Conservation (phyloP, 2,113 vertebrate species). For the Centropus bengalensis region DNA sequence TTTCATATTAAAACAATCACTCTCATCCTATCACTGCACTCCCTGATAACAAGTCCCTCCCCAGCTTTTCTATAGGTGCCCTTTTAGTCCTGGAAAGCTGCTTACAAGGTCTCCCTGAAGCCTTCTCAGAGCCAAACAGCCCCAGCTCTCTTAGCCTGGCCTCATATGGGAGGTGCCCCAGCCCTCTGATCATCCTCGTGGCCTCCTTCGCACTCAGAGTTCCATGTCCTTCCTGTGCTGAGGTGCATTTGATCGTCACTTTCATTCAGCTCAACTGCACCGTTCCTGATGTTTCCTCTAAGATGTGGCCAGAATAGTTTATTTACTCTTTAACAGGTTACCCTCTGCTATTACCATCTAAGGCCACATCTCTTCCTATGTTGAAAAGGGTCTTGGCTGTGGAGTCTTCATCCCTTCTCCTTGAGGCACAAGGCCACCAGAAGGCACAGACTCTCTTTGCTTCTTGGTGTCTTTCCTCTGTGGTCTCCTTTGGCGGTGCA, state of each 20-base stretch:
- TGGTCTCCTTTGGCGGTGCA: rapidly evolving
- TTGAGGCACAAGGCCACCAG: neutral
- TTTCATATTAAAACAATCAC: too few relatives aligned
- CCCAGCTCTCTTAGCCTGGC: too few relatives aligned
- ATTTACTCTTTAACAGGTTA: neutral
- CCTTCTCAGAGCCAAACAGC: too few relatives aligned
- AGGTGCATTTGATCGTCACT: neutral
- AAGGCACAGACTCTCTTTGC: rapidly evolving
- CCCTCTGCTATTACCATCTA: neutral
- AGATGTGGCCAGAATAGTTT: neutral
- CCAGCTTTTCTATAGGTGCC: too few relatives aligned
- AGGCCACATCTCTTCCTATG: neutral
- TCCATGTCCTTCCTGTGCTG: neutral
- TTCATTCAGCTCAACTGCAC: neutral
- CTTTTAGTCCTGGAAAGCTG: too few relatives aligned
- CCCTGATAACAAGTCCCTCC: too few relatives aligned
- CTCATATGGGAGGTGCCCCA: too few relatives aligned
- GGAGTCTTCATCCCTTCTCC: neutral
- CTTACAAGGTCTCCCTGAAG: too few relatives aligned
- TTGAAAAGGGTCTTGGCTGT: neutral
- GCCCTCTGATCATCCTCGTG: too few relatives aligned
- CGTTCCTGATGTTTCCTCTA: neutral
- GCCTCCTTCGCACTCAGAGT: too few relatives aligned
- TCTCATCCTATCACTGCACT: too few relatives aligned
- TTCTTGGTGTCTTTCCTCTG: rapidly evolving